Evolutionary conservation across 2,797 vertebrate genomes (phyloP), one percentile per base, ranked within the genome.

Genomic region (Cryptoprocta ferox): DNA sequence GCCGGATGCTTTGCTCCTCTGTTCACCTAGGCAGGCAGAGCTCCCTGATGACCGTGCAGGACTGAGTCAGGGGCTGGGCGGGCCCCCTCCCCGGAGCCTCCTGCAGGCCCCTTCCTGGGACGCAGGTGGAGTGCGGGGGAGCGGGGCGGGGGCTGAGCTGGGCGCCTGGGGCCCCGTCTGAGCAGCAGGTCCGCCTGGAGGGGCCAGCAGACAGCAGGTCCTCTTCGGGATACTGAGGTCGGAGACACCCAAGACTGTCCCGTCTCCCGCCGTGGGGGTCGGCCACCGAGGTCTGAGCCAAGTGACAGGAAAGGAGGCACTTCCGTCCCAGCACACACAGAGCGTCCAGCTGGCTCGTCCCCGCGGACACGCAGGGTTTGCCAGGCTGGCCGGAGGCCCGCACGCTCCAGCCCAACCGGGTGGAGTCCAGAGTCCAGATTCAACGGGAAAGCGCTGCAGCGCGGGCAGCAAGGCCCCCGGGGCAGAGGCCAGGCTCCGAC

Each of bases 41-140:
- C 8, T 15, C 35, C 2, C 13, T 15, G 4, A 32, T 26, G 48
- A 30, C 66, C 6, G 1, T 0, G 5, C 91, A 16, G 68, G 32
- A 0, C 0, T 6, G 28, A 68, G n/a, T 16, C 75, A 24, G 65
- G 24, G 66, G 13, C 19, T 1, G 5, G 30, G 7, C 16, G 48
- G 59, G 5, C 73, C 63, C n/a, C 87, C 68, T 35, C 30, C 79
- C 65, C 53, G 59, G 35, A 83, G 73, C 30, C 24, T 14, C n/a
- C 45, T 1, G 3, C 15, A 16, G 71, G 50, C 86, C 66, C 68
- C 50, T 48, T 56, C 65, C 86, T 84, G 50, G 73, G 61, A 42
- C 9, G 3, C 35, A 15, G 24, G 70, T 24, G 9, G 9, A 42
- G 56, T 12, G 4, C 59, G 5, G 24, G 59, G 59, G 26, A 26